Base-by-base conservation (phyloP, 1,140 invertebrate species). In the Fopius arisanus region DNA sequence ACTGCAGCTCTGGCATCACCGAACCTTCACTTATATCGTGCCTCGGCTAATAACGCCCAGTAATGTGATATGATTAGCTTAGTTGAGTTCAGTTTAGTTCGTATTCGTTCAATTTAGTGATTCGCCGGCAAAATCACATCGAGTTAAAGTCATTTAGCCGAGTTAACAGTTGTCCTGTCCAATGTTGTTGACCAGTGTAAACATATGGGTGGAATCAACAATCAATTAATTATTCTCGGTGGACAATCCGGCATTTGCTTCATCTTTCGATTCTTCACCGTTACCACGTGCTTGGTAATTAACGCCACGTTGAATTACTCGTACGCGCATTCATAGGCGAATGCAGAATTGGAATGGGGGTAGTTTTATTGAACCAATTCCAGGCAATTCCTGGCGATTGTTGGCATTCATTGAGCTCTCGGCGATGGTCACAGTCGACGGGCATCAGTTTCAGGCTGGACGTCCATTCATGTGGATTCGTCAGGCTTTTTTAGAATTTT, bases 291-390 rank as follows among this genome's bases (percentile, higher is more conserved):
- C n/a, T n/a, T 33, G 3, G 31, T 33, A 33, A 33, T 87, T 86
- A 87, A 78, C 76, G 75, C 72, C 81, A n/a, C 77, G 84, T 84
- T 82, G 84, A 84, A 88, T 88, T 86, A 87, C 80, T 82, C 83
- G 81, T 88, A 37, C 83, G 82, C 81, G 83, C 80, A 82, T 85
- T 79, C 86, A 84, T 81, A 86, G 70, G 72, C 80, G 59, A 65
- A 84, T 84, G 79, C 84, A 83, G 81, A 86, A 81, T 84, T 80
- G 82, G 85, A 87, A 88, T 87, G 87, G 87, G 87, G 86, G 85
- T 88, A 86, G 86, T 87, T 88, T 88, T 86, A 88, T 88, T 88
- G 86, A 86, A 83, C 86, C 87, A 88, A 88, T 88, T 88, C 86
- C 84, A 88, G 86, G 87, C 87, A 88, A 88, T 88, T 88, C 87